Evolutionary conservation across 64 coral and sea anemone genomes (phyloP).

Genomic region (Pocillopora verrucosa): DNA sequence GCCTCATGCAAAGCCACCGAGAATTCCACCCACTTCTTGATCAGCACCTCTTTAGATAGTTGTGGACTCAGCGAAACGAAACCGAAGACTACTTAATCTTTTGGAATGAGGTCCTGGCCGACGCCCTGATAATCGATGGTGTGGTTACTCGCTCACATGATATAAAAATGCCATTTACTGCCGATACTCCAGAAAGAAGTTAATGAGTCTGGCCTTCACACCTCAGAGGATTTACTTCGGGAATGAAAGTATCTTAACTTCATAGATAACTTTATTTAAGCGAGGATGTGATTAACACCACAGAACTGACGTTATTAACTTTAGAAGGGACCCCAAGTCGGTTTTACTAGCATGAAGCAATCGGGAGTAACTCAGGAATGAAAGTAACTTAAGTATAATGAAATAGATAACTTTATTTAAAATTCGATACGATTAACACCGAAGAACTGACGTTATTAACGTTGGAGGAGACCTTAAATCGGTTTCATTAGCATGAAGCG

Average conservation of each 20-base stretch:
- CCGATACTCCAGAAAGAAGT: slow-evolving; percentile 40
- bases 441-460: too few species aligned
- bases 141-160: slow-evolving; percentile 58
- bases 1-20: slow-evolving; percentile 36
- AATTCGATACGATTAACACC: background rate
- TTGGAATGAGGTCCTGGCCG: slow-evolving; percentile 48
- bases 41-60: slow-evolving; percentile 50
- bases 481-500: too few species aligned
- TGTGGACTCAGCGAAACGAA: slow-evolving; percentile 69
- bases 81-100: slow-evolving; percentile 41
- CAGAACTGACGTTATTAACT: too few species aligned
- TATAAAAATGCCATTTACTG: slow-evolving; percentile 61
- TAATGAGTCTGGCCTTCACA: background rate
- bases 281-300: too few species aligned
- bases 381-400: background rate
- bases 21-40: slow-evolving; percentile 55
- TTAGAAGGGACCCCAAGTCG: too few species aligned
- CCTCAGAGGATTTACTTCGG: slow-evolving; percentile 14
- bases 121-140: slow-evolving; percentile 18
- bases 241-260: too few species aligned
- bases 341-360: too few species aligned
- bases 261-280: too few species aligned
- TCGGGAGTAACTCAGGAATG: too few species aligned
- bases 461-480: too few species aligned
- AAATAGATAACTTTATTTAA: background rate